Evolutionary conservation across 1,140 invertebrate species (phyloP).

Genomic region (Monomorium pharaonis): DNA sequence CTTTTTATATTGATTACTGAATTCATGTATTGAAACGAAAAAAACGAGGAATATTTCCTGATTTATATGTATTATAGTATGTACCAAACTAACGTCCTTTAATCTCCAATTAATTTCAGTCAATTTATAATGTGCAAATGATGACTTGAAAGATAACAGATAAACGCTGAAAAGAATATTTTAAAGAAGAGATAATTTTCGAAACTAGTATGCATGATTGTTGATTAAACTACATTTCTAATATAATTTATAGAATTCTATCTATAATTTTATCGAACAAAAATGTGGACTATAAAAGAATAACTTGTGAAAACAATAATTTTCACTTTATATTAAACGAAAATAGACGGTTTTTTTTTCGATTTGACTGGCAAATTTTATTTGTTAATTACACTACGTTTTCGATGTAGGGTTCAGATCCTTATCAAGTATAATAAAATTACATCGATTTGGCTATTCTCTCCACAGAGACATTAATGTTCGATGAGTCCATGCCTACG

Average conservation of each 20-base stretch:
- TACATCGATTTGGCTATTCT: too few species aligned
- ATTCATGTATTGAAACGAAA: background rate
- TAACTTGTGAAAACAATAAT: background rate
- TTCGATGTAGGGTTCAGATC: too few species aligned
- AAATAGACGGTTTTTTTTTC: too few species aligned
- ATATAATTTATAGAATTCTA: constrained; percentile 17
- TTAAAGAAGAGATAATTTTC: constrained; percentile 35
- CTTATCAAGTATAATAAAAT: too few species aligned
- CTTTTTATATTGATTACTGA: constrained; percentile 9
- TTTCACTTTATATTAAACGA: too few species aligned
- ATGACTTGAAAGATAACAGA: background rate
- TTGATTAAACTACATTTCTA: constrained; percentile 11
- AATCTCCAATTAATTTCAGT: constrained; percentile 4
- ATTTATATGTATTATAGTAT: background rate
- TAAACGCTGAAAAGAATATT: constrained; percentile 55
- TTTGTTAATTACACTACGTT: too few species aligned
- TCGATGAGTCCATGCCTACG: too few species aligned
- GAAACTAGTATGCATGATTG: background rate
- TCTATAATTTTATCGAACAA: constrained; percentile 9
- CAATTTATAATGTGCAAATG: constrained; percentile 48
- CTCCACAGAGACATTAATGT: too few species aligned
- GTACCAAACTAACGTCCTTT: background rate
- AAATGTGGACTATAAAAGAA: background rate
- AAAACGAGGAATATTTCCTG: background rate
- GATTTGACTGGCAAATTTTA: too few species aligned